Base-by-base conservation (phyloP, 2,113 vertebrate genomes). In the Pterophyllum scalare region DNA sequence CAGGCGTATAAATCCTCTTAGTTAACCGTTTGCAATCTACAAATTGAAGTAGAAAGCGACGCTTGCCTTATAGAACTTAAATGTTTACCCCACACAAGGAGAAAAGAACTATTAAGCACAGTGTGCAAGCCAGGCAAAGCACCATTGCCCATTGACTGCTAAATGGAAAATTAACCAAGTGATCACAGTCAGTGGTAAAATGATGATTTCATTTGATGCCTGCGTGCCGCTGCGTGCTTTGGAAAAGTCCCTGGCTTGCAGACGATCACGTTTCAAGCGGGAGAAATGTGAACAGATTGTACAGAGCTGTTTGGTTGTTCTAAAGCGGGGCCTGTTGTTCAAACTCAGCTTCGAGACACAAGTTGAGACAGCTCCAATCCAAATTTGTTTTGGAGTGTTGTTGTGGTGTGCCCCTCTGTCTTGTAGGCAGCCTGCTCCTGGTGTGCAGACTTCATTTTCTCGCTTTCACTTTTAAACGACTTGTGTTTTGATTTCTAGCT, bases 121-220 rank as follows among this genome's bases (percentile, higher is more conserved):
- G 60, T 22, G 67, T 62, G 75, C 52, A 59, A 49, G 74, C 81
- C 38, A 31, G 56, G 15, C 83, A 52, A 67, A 7, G 43, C 65
- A 70, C 65, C 43, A 52, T 59, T 5, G 64, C 77, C 76, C 67
- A 75, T 79, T 79, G 81, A 76, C 65, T 24, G 56, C 38, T 60
- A 87, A 89, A 91, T 83, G 75, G 83, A 91, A 88, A 88, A 84
- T 91, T 59, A 88, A 81, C 43, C 43, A 52, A 52, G 43, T 81
- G 86, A 80, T 79, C 64, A 49, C 82, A 92, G 89, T 93, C 84
- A 79, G 87, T 35, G 62, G 75, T 85, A 75, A 81, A 84, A 88
- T 77, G 81, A 85, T 70, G 89, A 85, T 91, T 89, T 83, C 35
- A 86, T 92, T 89, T 87, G 88, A 91, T 87, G 79, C 83, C 57